These are phyloP conservation scores for Peribatodes rhomboidaria DNA, from an alignment of 2,888 invertebrate species.

Conservation along the genomic window DNA sequence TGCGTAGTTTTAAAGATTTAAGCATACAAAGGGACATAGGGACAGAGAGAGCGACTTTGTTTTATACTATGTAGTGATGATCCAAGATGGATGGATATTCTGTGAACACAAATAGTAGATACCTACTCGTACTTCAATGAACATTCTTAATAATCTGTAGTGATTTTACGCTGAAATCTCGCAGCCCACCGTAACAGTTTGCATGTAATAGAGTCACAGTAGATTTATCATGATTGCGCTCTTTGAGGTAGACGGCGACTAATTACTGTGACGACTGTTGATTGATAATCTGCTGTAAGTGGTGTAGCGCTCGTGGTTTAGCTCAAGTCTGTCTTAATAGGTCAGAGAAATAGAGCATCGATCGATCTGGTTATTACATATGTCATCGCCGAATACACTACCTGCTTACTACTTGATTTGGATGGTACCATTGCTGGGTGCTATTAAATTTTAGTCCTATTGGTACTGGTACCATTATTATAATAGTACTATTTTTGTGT, in stretches of 20 bases:
- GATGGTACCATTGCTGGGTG: too few relatives aligned
- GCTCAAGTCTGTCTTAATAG: too few relatives aligned
- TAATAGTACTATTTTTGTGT: too few relatives aligned
- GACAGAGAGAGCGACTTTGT: too few relatives aligned
- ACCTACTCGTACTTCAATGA: neutral
- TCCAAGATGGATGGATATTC: too few relatives aligned
- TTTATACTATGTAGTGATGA: too few relatives aligned
- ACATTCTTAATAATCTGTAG: neutral
- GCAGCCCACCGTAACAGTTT: constrained; percentile 10
- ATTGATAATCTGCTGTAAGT: neutral
- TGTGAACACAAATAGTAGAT: too few relatives aligned
- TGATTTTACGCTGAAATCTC: neutral
- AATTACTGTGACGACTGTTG: constrained; percentile 6
- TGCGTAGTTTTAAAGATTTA: too few relatives aligned
- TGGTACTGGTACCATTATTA: too few relatives aligned
- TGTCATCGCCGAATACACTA: neutral
- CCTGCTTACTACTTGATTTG: too few relatives aligned
- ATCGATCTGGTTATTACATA: neutral
- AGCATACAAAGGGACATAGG: too few relatives aligned
- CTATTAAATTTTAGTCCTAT: too few relatives aligned
- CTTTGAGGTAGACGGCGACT: constrained; percentile 44
- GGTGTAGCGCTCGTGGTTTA: neutral
- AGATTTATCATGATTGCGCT: constrained; percentile 30
- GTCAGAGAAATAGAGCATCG: neutral
- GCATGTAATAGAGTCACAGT: constrained; percentile 41